These are phyloP conservation scores for Alligator mississippiensis DNA, from an alignment of 2,113 vertebrate genomes.

Conservation along the genomic window DNA sequence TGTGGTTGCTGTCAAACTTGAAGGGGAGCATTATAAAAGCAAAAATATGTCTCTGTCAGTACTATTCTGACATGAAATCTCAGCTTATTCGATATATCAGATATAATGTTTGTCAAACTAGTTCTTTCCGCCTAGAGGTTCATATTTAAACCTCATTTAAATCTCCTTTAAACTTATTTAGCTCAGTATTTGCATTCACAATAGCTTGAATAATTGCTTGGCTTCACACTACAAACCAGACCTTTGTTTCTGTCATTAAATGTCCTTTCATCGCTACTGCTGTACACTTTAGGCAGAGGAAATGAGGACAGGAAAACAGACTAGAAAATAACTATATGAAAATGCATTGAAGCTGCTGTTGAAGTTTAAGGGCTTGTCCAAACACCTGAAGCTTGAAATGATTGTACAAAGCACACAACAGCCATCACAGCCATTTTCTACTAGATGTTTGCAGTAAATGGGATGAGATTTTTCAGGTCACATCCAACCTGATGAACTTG, in stretches of 20 bases:
- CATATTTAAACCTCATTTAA: constrained; percentile 66
- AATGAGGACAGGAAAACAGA: not conserved
- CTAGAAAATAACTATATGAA: not conserved
- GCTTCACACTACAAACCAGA: constrained; percentile 19
- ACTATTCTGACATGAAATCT: constrained; percentile 66
- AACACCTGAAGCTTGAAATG: not conserved
- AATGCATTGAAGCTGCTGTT: not conserved
- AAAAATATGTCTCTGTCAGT: constrained; percentile 53
- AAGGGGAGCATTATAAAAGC: constrained; percentile 58
- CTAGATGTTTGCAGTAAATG: not conserved
- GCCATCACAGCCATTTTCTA: not conserved
- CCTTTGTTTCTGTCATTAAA: constrained; percentile 50
- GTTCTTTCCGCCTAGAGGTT: constrained; percentile 62
- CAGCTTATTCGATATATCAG: constrained; percentile 57
- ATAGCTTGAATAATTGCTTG: constrained; percentile 41
- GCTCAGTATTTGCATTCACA: constrained; percentile 13
- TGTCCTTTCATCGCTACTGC: constrained; percentile 1
- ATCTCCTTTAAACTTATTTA: constrained; percentile 52
- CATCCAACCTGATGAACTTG: not conserved
- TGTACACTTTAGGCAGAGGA: not conserved
- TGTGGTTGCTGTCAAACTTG: constrained; percentile 50
- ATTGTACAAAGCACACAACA: not conserved
- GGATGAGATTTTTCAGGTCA: not conserved
- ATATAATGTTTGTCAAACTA: constrained; percentile 68
- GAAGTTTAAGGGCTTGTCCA: constrained; percentile 5